Percentiles rank a stretch among this genome's conserved stretches.
Conservation (phyloP, 2,113 vertebrate genomes). For the Halichoeres trimaculatus region DNA sequence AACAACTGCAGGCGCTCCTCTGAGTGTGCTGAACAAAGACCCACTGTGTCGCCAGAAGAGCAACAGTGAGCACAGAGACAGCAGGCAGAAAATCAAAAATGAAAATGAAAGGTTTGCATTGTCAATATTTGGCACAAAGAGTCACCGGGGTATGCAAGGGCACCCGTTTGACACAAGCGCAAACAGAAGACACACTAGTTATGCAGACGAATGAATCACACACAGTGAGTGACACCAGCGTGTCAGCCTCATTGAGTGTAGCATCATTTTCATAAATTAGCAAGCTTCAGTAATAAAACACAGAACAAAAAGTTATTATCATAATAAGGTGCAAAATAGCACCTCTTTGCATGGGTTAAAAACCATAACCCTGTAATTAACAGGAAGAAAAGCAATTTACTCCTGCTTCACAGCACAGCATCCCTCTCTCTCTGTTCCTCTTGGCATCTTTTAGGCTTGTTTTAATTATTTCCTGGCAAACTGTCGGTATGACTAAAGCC, state of each 20-base stretch:
- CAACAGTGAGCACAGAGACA: slow-evolving; percentile 3
- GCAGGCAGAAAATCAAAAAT: slow-evolving; percentile 26
- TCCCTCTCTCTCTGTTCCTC: slow-evolving; percentile 58
- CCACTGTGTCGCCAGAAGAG: slow-evolving; percentile 34
- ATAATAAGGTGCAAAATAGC: slow-evolving; percentile 82
- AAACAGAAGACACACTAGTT: slow-evolving; percentile 3
- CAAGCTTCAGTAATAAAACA: slow-evolving; percentile 81
- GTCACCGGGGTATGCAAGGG: slow-evolving; percentile 2
- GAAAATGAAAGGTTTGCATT: slow-evolving; percentile 41
- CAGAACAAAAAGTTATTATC: slow-evolving; percentile 83
- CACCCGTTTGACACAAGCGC: slow-evolving; percentile 27
- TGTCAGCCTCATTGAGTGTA: slow-evolving; percentile 14
- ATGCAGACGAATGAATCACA: neutral
- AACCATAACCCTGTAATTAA: slow-evolving; percentile 84
- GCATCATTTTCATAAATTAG: slow-evolving; percentile 88
- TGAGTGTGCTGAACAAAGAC: slow-evolving; percentile 42
- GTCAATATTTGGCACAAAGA: slow-evolving; percentile 48
- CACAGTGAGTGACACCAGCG: slow-evolving; percentile 30
- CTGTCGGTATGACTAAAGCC: slow-evolving; percentile 44
- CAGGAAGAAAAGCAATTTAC: slow-evolving; percentile 84
- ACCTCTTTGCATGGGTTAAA: slow-evolving; percentile 83
- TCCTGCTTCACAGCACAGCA: slow-evolving; percentile 60
- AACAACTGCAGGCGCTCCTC: slow-evolving; percentile 26
- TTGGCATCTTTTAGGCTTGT: slow-evolving; percentile 71
- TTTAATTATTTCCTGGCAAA: slow-evolving; percentile 75